These are phyloP conservation scores for Calonectris borealis DNA, from an alignment of 2,113 vertebrate species.

Conservation along the genomic window DNA sequence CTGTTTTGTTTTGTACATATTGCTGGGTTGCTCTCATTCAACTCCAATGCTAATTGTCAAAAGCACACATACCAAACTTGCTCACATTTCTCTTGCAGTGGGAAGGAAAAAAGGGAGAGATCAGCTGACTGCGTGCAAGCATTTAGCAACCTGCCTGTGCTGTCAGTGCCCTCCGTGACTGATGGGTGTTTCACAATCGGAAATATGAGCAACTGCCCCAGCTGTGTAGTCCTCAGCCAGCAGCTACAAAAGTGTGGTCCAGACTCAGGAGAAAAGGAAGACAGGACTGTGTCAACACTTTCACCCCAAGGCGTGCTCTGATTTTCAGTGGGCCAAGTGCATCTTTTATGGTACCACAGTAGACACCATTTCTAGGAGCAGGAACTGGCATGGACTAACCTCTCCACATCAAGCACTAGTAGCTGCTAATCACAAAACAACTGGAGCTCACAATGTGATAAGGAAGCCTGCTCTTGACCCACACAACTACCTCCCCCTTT, in stretches of 20 bases:
- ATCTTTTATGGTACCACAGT: neutral
- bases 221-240: neutral
- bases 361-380: neutral
- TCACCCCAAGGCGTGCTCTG: neutral
- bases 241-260: neutral
- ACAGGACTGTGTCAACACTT: neutral
- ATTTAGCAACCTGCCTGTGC: conserved; percentile 56
- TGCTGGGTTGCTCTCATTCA: conserved; percentile 27
- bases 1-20: neutral
- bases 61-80: conserved; percentile 40
- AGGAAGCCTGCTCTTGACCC: neutral
- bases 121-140: neutral
- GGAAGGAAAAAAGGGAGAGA: neutral
- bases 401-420: neutral
- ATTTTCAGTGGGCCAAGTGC: neutral
- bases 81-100: conserved; percentile 14
- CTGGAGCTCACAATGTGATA: neutral
- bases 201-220: conserved; percentile 38
- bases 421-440: neutral
- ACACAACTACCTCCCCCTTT: neutral
- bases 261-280: neutral
- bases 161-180: conserved; percentile 27
- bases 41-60: conserved; percentile 51
- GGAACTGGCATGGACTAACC: neutral
- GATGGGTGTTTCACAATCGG: conserved; percentile 59